These are phyloP conservation scores for Steinernema feltiae DNA, from an alignment of 1,140 invertebrate genomes.

Conservation along the genomic window DNA sequence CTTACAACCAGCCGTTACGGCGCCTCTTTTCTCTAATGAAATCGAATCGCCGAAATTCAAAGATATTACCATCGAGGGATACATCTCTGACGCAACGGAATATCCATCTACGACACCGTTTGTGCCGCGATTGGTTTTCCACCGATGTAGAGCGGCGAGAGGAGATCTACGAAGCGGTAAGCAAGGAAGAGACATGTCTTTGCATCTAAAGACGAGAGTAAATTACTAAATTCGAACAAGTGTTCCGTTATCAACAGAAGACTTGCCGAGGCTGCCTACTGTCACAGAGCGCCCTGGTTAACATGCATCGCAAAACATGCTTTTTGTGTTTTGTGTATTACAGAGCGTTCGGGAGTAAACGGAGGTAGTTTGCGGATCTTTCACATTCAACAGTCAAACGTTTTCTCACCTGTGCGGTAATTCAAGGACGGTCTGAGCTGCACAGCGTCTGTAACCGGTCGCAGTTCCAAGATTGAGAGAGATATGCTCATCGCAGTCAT, in stretches of 20 bases:
- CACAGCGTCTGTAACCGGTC: constrained; percentile 75
- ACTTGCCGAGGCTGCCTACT: no score
- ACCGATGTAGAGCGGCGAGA: constrained; percentile 86
- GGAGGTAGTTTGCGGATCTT: no score
- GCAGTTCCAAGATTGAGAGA: constrained; percentile 59
- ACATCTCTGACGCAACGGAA: constrained; percentile 50
- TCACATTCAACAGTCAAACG: no score
- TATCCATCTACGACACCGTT: constrained; percentile 33
- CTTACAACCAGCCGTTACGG: constrained; percentile 45
- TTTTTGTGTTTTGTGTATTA: no score
- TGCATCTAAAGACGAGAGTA: constrained; percentile 65
- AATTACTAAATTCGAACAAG: constrained; percentile 18
- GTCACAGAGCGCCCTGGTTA: no score
- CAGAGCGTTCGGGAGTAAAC: no score
- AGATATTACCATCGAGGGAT: constrained; percentile 37
- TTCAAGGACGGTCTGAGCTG: constrained; percentile 67
- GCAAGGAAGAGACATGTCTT: constrained; percentile 79
- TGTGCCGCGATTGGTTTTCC: constrained; percentile 67
- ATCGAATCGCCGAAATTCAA: constrained; percentile 50
- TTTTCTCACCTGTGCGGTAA: constrained; percentile 62
- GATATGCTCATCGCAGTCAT: constrained; percentile 81
- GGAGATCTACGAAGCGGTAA: constrained; percentile 88
- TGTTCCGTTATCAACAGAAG: constrained; percentile 65
- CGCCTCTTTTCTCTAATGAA: constrained; percentile 44
- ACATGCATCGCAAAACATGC: no score